Evolutionary conservation across 2,113 vertebrate genomes (phyloP).

Genomic region (Capreolus pygargus): DNA sequence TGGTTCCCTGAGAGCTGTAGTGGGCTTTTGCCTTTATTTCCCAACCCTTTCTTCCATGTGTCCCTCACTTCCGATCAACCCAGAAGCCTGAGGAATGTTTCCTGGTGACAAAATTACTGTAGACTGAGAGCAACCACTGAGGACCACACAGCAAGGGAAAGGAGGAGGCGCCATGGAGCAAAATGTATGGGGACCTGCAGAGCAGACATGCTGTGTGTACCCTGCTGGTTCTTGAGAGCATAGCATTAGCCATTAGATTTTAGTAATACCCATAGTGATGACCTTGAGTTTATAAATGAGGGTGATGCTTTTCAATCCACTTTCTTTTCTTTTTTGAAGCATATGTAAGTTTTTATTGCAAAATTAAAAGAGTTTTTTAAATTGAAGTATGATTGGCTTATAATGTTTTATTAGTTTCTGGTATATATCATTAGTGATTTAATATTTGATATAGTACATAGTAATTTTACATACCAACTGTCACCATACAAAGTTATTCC

Average conservation of each 20-base stretch:
- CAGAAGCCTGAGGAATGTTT: background rate
- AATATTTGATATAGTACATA: too few species aligned
- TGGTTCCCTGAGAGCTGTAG: background rate
- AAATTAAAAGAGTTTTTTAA: background rate
- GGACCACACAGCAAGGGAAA: too few species aligned
- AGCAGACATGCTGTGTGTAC: too few species aligned
- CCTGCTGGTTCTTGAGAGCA: background rate
- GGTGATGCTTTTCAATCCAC: background rate
- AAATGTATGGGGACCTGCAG: fast-evolving
- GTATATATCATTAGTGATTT: too few species aligned
- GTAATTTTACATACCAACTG: too few species aligned
- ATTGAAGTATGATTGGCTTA: too few species aligned
- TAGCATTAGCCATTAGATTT: fast-evolving
- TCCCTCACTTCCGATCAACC: too few species aligned
- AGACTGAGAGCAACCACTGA: too few species aligned
- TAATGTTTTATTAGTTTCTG: too few species aligned
- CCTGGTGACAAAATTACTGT: background rate
- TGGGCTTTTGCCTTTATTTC: background rate
- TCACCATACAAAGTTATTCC: too few species aligned
- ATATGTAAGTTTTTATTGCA: background rate
- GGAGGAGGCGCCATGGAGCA: fast-evolving
- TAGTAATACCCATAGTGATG: background rate
- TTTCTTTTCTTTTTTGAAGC: background rate
- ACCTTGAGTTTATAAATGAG: background rate
- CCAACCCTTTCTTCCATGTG: background rate